These are phyloP conservation scores for Prionailurus viverrinus DNA, from an alignment of 2,113 vertebrate genomes.

Conservation along the genomic window DNA sequence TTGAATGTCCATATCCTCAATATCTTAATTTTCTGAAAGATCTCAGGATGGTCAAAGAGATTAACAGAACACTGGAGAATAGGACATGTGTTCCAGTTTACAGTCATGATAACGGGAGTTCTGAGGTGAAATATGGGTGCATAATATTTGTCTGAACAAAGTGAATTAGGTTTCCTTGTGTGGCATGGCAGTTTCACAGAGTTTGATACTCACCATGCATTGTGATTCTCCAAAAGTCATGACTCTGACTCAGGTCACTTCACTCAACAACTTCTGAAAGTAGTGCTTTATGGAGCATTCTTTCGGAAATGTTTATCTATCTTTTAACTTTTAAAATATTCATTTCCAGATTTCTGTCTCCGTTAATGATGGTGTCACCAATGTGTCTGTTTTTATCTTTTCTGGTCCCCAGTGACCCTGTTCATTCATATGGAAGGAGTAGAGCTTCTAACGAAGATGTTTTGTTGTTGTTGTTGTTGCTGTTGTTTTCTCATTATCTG, in stretches of 20 bases:
- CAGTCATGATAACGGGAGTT: neutral
- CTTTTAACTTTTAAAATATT: neutral
- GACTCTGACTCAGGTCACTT: neutral
- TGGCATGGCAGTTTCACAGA: neutral
- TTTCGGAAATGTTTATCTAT: neutral
- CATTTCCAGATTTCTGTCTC: neutral
- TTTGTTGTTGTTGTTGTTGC: neutral
- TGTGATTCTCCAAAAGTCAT: neutral
- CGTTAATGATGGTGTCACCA: neutral
- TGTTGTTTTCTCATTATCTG: neutral
- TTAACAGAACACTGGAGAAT: neutral
- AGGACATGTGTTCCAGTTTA: neutral
- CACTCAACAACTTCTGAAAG: neutral
- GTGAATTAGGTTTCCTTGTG: neutral
- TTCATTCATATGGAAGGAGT: neutral
- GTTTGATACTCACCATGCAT: accelerated
- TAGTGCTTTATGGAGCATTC: neutral
- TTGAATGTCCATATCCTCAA: too few species aligned
- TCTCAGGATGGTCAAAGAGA: neutral
- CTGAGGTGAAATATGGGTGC: neutral
- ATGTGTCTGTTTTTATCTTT: neutral
- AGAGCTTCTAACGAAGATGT: neutral
- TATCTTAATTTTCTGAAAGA: neutral
- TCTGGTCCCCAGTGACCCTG: neutral
- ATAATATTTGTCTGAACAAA: neutral